These are phyloP conservation scores for Parambassis ranga DNA, from an alignment of 2,797 vertebrate species.

Conservation along the genomic window DNA sequence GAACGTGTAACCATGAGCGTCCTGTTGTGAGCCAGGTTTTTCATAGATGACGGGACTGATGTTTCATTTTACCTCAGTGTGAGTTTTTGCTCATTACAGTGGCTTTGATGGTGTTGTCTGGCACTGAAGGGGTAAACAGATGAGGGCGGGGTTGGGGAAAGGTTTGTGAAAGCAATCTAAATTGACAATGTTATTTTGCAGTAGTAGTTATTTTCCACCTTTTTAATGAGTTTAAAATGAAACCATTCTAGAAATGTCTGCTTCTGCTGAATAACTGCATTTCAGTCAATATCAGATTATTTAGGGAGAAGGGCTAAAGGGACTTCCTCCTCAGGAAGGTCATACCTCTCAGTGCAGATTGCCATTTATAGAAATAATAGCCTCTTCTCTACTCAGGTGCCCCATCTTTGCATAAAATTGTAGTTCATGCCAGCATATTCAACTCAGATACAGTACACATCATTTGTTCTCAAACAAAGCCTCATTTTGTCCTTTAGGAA, in stretches of 20 bases:
- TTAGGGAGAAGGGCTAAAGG: conserved; percentile 37
- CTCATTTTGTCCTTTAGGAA: conserved; percentile 34
- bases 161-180: background rate
- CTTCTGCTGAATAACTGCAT: background rate
- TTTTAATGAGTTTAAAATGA: background rate
- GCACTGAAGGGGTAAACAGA: background rate
- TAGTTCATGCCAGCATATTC: conserved; percentile 52
- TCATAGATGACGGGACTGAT: conserved; percentile 14
- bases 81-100: conserved; percentile 32
- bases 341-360: conserved; percentile 58
- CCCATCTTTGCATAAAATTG: conserved; percentile 55
- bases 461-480: conserved; percentile 37
- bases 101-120: conserved; percentile 16
- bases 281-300: background rate
- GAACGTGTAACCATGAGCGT: conserved; percentile 16
- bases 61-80: conserved; percentile 55
- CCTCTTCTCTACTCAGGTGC: conserved; percentile 71
- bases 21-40: conserved; percentile 37
- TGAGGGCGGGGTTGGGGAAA: background rate
- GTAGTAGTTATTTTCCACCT: background rate
- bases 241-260: background rate
- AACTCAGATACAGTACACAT: conserved; percentile 43
- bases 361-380: conserved; percentile 37
- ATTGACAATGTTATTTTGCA: conserved; percentile 16
- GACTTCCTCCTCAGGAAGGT: conserved; percentile 29